These are phyloP conservation scores for Ips nitidus DNA, from an alignment of 1,140 invertebrate species.

Conservation along the genomic window DNA sequence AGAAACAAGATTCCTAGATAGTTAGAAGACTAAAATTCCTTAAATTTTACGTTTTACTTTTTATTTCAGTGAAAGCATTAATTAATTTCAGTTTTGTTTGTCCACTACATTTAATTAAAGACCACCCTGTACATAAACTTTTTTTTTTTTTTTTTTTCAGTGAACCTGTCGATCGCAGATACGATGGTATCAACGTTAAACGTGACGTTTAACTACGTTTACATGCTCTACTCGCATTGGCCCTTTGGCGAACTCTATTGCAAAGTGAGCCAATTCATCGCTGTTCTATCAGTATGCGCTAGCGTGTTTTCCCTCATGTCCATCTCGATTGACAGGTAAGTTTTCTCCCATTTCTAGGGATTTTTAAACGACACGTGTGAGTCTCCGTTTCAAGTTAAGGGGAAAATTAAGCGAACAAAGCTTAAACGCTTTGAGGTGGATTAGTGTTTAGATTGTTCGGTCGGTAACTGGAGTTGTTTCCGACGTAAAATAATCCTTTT, in stretches of 20 bases:
- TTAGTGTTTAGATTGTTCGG: no score
- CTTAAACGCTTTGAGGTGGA: no score
- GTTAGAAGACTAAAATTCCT: no score
- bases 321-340: slow-evolving; percentile 94
- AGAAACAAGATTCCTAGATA: no score
- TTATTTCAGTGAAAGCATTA: no score
- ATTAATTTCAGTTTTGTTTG: no score
- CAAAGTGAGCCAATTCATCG: slow-evolving; percentile 92
- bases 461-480: no score
- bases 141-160: slow-evolving; percentile 54
- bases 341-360: slow-evolving; percentile 24
- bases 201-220: slow-evolving; percentile 91
- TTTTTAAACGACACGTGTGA: not conserved
- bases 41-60: no score
- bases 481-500: no score
- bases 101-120: no score
- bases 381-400: no score
- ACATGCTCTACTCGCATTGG: slow-evolving; percentile 92
- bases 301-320: slow-evolving; percentile 96
- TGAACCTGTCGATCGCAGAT: slow-evolving; percentile 92
- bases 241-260: slow-evolving; percentile 91
- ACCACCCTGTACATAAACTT: not conserved
- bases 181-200: slow-evolving; percentile 92
- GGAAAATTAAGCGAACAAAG: no score
- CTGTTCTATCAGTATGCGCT: slow-evolving; percentile 86